Evolutionary conservation across 1,140 invertebrate genomes (phyloP), one percentile per base, ranked within the genome.

Genomic region (Conopomorpha cramerella): DNA sequence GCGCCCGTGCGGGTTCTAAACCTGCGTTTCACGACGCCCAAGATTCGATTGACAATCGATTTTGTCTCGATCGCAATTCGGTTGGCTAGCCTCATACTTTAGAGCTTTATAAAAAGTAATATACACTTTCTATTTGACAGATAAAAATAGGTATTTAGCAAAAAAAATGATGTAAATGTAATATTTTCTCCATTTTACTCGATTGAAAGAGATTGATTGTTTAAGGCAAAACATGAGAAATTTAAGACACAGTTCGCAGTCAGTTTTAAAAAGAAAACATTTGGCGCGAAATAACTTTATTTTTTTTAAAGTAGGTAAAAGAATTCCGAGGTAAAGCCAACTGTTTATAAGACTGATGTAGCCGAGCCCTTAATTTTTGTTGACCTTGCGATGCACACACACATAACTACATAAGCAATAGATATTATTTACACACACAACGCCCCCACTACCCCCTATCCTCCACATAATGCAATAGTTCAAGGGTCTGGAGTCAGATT

Each of bases 391-490:
- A 51, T 49, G 32, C 55, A 32, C 54, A 52, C 53, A 57, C 48
- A 45, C 36, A 23, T 64, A 58, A 23, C 19, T 23, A 23, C 19
- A 23, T 23, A 23, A 10, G 55, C 54, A 56, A 65, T 68, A 71
- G 51, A 59, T 46, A 48, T 59, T 68, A 71, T 71, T 71, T 74
- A 67, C 46, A 50, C 54, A 70, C 59, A 59, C 51, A 53, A 30
- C 34, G 17, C 33, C 32, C 42, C 42, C 39, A 7, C 38, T 41
- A 29, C 44, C 64, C 66, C 41, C 29, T 46, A 23, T 67, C 64
- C 66, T 71, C 66, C 66, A 74, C 38, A 71, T 51, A 56, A 38
- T 71, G 70, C 70, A 74, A 71, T 71, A 74, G 70, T 61, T 47
- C 47, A 46, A 49, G 53, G 28, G 29, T 41, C 36, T 2, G 19